Evolutionary conservation across 1,140 invertebrate species (phyloP), one percentile per base, ranked within the genome.

Genomic region (Ladona fulva): DNA sequence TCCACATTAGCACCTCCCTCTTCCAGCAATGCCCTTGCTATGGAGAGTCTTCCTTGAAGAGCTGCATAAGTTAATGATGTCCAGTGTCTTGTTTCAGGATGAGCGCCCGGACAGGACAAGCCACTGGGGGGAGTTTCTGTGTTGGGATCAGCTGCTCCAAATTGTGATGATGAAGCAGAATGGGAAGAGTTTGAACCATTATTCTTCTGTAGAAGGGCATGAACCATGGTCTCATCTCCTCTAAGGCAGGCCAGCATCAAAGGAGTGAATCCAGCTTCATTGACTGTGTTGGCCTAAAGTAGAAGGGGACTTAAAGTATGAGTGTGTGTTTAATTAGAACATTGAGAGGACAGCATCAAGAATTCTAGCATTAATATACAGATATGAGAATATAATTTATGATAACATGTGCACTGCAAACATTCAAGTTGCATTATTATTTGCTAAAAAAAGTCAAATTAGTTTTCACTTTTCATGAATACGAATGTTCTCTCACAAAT

Each of bases 1-100:
- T 96, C 94, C 0, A 95, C 94, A 76, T 90, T 87, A n/a, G 93
- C 94, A 0, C 94, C 93, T 24, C 91, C 88, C 80, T 94, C 92
- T 19, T 87, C 80, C 22, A 96, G 83, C 10, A 95, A 83, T 78
- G 93, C 86, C 76, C 89, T 86, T 0, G 90, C 90, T 29, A 89
- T 88, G 22, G 85, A 84, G 8, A 84, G 81, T 76, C 90, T 86
- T 7, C 87, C 87, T 74, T 84, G 84, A 59, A 91, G 83, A 24
- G 90, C 88, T 0, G 92, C 89, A 80, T 92, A 93, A 10, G 91
- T 92, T 5, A 94, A 83, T 0, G 93, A 91, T 6, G 91, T 94
- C 92, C 91, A 95, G 81, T 92, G 90, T 81, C 93, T 92, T 0
- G 90, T 93, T 81, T 92, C 92, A 22, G 90, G 88, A 81, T 91